phyloP scores from a whole-genome alignment of 2,888 invertebrate species.

The Blastobasis lacticolella region DNA sequence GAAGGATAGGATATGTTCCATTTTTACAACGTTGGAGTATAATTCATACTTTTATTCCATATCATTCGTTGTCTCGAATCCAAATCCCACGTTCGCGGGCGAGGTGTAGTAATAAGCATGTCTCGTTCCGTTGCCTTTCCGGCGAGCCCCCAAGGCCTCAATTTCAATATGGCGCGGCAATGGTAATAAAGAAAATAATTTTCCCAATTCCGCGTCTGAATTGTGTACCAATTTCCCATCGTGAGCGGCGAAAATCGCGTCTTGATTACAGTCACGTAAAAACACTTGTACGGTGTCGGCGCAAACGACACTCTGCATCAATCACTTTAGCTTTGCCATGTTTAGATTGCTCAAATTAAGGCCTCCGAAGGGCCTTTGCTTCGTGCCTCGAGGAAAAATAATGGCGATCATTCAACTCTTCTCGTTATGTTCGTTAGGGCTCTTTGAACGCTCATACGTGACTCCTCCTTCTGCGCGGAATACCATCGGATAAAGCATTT shows the following conservation, averaged over 20 bases:
- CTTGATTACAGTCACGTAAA: constrained; percentile 55
- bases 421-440: constrained; percentile 20
- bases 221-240: constrained; percentile 41
- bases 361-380: constrained; percentile 7
- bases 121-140: too few species aligned
- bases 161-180: too few species aligned
- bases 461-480: neutral
- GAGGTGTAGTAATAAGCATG: too few species aligned
- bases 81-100: too few species aligned
- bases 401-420: constrained; percentile 53
- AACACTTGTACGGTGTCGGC: constrained; percentile 50
- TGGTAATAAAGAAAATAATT: neutral
- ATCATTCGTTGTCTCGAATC: too few species aligned
- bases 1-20: too few species aligned
- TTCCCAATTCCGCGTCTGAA: constrained; percentile 6
- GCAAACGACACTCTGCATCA: constrained; percentile 36
- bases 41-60: too few species aligned
- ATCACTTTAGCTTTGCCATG: constrained; percentile 45
- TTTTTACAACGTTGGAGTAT: too few species aligned
- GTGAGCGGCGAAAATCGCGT: constrained; percentile 31
- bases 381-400: constrained; percentile 47
- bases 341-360: constrained; percentile 53
- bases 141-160: too few species aligned
- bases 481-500: neutral
- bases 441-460: constrained; percentile 16